These are phyloP conservation scores for Odontamblyopus lacepedii DNA, from an alignment of 2,797 vertebrate species.

Conservation along the genomic window DNA sequence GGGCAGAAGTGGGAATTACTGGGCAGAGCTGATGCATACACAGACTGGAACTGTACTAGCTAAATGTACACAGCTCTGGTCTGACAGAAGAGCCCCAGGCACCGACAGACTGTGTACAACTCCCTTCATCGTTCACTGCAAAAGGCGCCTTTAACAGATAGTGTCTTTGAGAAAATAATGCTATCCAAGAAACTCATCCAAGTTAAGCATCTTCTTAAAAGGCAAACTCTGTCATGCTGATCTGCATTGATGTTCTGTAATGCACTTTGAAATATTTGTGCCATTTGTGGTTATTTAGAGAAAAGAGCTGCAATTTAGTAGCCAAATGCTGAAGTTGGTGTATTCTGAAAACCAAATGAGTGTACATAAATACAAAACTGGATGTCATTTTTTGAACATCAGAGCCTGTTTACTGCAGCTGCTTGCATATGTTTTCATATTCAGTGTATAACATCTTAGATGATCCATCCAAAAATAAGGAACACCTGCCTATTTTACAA, in stretches of 20 bases:
- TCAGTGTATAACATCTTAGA: background rate
- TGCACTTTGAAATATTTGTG: conserved; percentile 43
- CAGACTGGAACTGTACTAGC: conserved; percentile 23
- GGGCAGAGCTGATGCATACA: conserved; percentile 24
- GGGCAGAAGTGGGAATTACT: conserved; percentile 13
- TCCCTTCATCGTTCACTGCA: conserved; percentile 60
- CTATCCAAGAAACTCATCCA: conserved; percentile 39
- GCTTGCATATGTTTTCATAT: background rate
- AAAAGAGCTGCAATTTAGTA: conserved; percentile 22
- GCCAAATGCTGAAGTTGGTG: background rate
- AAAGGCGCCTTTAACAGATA: conserved; percentile 59
- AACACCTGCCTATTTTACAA: background rate
- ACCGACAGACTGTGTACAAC: conserved; percentile 68
- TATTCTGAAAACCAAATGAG: conserved; percentile 58
- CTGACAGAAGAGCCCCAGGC: conserved; percentile 64
- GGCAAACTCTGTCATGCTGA: conserved; percentile 32
- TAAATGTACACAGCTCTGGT: conserved; percentile 50
- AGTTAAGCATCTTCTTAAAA: conserved; percentile 39
- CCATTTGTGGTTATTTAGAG: conserved; percentile 54
- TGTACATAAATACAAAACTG: conserved; percentile 13
- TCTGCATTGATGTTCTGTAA: conserved; percentile 33
- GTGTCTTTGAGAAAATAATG: conserved; percentile 44
- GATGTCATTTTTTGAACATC: background rate
- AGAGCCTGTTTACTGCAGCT: background rate
- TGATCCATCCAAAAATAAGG: background rate